phyloP scores from a whole-genome alignment of 2,113 vertebrate genomes.

The Hyperoodon ampullatus region DNA sequence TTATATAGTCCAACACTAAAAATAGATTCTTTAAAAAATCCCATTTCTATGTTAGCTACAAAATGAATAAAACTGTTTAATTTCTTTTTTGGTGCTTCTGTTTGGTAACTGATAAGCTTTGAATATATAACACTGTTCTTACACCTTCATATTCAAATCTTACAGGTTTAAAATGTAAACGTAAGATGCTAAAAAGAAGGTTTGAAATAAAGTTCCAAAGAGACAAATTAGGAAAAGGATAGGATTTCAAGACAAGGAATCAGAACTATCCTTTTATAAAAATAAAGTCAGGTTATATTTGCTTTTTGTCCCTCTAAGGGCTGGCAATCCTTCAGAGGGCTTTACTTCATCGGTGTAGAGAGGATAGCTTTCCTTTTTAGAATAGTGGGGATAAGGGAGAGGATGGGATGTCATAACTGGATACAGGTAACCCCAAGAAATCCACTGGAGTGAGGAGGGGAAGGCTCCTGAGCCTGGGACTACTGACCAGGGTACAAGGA shows the following conservation, averaged over 20 bases:
- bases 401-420: neutral
- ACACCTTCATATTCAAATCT: neutral
- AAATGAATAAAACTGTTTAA: slow-evolving; percentile 9
- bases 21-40: neutral
- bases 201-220: slow-evolving; percentile 7
- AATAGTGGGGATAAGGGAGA: neutral
- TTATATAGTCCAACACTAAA: neutral
- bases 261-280: slow-evolving; percentile 1
- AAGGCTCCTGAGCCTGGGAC: neutral
- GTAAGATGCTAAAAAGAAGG: neutral
- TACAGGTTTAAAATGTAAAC: slow-evolving; percentile 14
- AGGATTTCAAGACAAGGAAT: slow-evolving; percentile 8
- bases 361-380: neutral
- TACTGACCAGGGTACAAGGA: neutral
- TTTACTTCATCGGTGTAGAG: neutral
- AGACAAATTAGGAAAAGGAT: neutral
- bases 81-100: neutral
- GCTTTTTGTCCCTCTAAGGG: neutral
- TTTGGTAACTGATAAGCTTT: neutral
- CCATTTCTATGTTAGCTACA: neutral
- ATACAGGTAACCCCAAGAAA: neutral
- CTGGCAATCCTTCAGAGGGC: neutral
- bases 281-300: neutral
- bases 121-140: neutral
- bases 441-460: neutral